Conservation (phyloP, 2,113 vertebrate species). For the Ptychochromis oligacanthus region DNA sequence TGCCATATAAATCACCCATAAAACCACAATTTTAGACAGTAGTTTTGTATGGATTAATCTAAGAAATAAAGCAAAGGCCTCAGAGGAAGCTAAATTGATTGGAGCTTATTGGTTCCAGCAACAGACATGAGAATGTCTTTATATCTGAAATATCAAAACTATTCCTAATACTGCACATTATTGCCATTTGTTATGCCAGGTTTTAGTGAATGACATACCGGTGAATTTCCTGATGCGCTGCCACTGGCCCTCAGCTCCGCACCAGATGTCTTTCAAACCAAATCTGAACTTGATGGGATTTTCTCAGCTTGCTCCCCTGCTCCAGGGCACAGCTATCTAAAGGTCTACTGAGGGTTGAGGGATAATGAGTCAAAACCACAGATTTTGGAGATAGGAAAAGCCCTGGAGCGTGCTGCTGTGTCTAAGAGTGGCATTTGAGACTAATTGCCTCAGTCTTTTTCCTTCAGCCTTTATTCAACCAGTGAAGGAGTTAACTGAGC, state of each 20-base stretch:
- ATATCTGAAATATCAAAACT: neutral
- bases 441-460: slow-evolving; percentile 63
- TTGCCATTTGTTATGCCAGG: neutral
- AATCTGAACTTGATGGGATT: slow-evolving; percentile 68
- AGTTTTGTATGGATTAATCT: neutral
- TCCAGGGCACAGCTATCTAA: slow-evolving; percentile 48
- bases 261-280: slow-evolving; percentile 66
- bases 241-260: slow-evolving; percentile 18
- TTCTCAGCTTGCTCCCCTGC: slow-evolving; percentile 49
- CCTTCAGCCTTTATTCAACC: slow-evolving; percentile 39
- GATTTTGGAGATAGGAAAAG: slow-evolving; percentile 64
- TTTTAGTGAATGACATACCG: slow-evolving; percentile 16
- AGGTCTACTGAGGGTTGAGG: slow-evolving; percentile 31
- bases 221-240: slow-evolving; percentile 9
- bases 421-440: slow-evolving; percentile 47
- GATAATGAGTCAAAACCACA: slow-evolving; percentile 63
- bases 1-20: neutral
- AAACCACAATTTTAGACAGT: neutral
- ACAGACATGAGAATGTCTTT: neutral
- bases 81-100: fast-evolving
- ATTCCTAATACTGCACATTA: neutral
- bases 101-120: neutral
- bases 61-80: neutral
- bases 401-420: slow-evolving; percentile 47
- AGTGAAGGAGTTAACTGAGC: slow-evolving; percentile 53